These are phyloP conservation scores for Tetragnatha montana DNA, from an alignment of 2,888 invertebrate species.

Conservation along the genomic window DNA sequence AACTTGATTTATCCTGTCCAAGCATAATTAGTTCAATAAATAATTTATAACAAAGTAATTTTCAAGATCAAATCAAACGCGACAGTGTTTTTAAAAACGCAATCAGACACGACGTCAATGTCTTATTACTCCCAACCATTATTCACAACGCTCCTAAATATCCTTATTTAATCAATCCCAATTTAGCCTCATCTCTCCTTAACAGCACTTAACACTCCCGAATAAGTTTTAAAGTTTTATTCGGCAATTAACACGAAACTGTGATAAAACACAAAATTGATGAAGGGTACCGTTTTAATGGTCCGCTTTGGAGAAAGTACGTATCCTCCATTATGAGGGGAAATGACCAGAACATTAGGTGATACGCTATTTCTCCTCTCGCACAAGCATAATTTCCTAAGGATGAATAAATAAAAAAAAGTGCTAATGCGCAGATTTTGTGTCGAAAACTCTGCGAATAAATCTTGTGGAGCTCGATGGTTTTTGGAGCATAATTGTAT, in stretches of 20 bases:
- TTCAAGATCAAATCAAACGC: no score
- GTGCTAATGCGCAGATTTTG: slow-evolving; percentile 2
- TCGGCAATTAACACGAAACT: slow-evolving; percentile 23
- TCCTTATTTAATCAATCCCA: slow-evolving; percentile 6
- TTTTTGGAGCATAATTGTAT: slow-evolving; percentile 27
- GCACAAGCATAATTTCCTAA: no score
- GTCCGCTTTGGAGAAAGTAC: slow-evolving; percentile 14
- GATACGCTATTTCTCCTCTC: slow-evolving; percentile 37
- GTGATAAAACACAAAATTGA: slow-evolving; percentile 57
- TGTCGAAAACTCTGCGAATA: slow-evolving; percentile 16
- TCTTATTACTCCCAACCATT: background rate
- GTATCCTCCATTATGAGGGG: slow-evolving; percentile 51
- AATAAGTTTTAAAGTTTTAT: slow-evolving; percentile 28
- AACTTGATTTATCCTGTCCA: no score
- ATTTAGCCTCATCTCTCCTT: background rate
- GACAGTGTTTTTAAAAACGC: no score
- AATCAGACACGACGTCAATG: no score
- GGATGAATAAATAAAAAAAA: slow-evolving; percentile 8
- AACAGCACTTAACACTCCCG: background rate
- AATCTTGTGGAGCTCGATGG: slow-evolving; percentile 6
- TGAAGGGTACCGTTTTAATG: slow-evolving; percentile 48
- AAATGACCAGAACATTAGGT: slow-evolving; percentile 51
- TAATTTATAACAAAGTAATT: no score
- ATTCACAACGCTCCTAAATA: background rate
- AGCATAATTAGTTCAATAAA: no score